Conservation (phyloP, 2,888 invertebrate genomes). For the Torymus aiolomorphi region DNA sequence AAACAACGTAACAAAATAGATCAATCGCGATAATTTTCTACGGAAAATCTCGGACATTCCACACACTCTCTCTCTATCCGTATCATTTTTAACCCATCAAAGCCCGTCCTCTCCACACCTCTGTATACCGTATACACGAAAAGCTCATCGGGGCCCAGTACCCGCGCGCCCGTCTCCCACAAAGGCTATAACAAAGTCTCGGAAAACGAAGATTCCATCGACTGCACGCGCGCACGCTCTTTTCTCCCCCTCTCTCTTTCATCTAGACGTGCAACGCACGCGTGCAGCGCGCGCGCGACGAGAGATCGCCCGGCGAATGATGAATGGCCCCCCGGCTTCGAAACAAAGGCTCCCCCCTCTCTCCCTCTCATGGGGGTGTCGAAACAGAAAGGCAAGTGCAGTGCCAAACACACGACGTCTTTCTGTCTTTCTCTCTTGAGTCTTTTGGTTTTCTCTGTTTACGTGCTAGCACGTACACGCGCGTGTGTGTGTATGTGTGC, state of each 20-base stretch:
- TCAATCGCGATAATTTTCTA: too few relatives aligned
- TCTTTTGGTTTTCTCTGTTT: not conserved
- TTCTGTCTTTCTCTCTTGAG: not conserved
- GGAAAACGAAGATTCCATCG: too few relatives aligned
- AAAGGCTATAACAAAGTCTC: too few relatives aligned
- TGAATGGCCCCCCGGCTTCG: constrained; percentile 26
- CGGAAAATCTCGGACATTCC: too few relatives aligned
- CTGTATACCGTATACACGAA: too few relatives aligned
- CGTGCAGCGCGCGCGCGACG: not conserved
- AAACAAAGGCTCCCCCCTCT: constrained; percentile 40
- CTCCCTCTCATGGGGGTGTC: constrained; percentile 23
- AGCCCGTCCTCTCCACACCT: too few relatives aligned
- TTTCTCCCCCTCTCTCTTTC: not conserved
- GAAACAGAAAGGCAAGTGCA: constrained; percentile 18
- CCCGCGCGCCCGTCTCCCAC: too few relatives aligned
- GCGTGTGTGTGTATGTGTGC: not conserved
- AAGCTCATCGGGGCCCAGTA: too few relatives aligned
- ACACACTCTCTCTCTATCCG: too few relatives aligned
- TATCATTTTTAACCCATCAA: too few relatives aligned
- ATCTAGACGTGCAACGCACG: too few relatives aligned
- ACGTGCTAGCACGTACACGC: not conserved
- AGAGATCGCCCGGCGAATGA: constrained; percentile 46
- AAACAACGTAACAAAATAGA: too few relatives aligned
- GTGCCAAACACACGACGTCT: constrained; percentile 15
- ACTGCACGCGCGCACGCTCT: not conserved